Conservation (phyloP, 2,797 vertebrate genomes). For the Nyctalus aviator region DNA sequence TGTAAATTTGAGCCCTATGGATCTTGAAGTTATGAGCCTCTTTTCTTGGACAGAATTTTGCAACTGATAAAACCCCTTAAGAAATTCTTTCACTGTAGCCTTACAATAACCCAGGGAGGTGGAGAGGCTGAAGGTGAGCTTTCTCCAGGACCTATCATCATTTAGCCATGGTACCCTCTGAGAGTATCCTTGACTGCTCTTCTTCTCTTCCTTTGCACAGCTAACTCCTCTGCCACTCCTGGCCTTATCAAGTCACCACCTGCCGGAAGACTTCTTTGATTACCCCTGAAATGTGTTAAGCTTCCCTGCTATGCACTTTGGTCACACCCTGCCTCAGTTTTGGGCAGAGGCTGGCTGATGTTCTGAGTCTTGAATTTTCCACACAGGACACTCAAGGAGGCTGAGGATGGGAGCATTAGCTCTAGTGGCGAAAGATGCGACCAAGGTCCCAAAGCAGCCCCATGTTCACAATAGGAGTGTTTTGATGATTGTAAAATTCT, state of each 20-base stretch:
- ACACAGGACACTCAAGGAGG: not conserved
- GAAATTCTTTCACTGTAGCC: not conserved
- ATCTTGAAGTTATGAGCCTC: not conserved
- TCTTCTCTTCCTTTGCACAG: not conserved
- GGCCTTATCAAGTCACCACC: not conserved
- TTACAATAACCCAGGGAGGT: not conserved
- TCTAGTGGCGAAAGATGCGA: not conserved
- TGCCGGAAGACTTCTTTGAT: not conserved
- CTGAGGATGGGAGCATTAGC: not conserved
- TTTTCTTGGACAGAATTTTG: slow-evolving; percentile 1
- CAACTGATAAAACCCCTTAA: not conserved
- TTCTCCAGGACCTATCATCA: not conserved
- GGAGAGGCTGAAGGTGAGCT: not conserved
- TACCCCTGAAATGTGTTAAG: not conserved
- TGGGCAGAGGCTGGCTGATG: not conserved
- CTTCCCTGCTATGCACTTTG: not conserved
- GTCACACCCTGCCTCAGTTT: not conserved
- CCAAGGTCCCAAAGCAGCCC: not conserved
- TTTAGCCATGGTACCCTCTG: not conserved
- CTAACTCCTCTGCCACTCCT: not conserved
- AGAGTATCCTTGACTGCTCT: too few relatives aligned
- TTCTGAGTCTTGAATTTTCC: slow-evolving; percentile 33
- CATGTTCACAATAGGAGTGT: not conserved
- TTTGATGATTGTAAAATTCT: not conserved
- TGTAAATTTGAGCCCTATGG: not conserved